A percentile compares a stretch with the other conserved stretches of the same genome.
These are phyloP conservation scores for Sinohyriopsis cumingii DNA, from an alignment of 2,888 invertebrate genomes.

Conservation along the genomic window DNA sequence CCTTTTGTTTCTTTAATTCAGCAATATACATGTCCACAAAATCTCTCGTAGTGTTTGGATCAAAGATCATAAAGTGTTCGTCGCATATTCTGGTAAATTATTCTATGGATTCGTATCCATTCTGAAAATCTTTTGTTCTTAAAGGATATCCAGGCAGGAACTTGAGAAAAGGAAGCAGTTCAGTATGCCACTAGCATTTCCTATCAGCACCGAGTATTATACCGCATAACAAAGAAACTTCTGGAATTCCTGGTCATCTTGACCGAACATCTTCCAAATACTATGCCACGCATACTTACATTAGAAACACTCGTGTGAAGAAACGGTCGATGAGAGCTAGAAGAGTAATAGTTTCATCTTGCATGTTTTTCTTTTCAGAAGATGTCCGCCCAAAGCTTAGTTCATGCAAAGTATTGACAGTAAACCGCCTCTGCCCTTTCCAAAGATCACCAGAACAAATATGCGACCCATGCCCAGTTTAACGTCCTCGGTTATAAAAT, in stretches of 20 bases:
- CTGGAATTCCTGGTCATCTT: constrained; percentile 43
- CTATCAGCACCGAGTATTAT: constrained; percentile 27
- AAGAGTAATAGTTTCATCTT: constrained; percentile 35
- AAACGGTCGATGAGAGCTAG: constrained; percentile 25
- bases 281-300: constrained; percentile 47
- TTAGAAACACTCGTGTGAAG: constrained; percentile 44
- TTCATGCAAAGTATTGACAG: constrained; percentile 30
- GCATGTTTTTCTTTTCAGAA: constrained; percentile 38
- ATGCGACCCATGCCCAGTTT: constrained; percentile 24
- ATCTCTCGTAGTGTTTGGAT: constrained; percentile 35
- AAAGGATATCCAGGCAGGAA: constrained; percentile 41
- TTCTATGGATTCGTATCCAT: background rate
- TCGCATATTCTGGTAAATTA: constrained; percentile 16
- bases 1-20: constrained; percentile 9
- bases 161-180: constrained; percentile 25
- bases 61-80: constrained; percentile 20
- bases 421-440: constrained; percentile 47
- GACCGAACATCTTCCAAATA: constrained; percentile 44
- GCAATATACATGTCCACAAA: constrained; percentile 42
- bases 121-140: constrained; percentile 1
- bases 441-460: constrained; percentile 37
- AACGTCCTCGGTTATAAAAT: background rate
- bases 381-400: constrained; percentile 43
- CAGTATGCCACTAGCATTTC: constrained; percentile 26
- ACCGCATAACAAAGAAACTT: constrained; percentile 35